phyloP scores from a whole-genome alignment of 2,888 invertebrate species.

The Stenchaetothrips biformis region DNA sequence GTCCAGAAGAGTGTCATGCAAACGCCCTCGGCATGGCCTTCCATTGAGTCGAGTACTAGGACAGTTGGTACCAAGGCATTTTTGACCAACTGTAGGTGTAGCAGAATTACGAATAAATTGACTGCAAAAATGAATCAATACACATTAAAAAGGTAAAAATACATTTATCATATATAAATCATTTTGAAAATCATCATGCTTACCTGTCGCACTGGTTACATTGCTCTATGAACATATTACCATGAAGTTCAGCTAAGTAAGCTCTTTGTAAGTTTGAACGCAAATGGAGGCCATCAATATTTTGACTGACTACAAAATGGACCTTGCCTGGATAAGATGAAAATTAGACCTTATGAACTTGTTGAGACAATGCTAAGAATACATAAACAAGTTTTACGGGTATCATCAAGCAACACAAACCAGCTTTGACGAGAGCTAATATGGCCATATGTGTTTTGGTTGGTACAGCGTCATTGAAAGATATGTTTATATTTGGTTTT shows the following conservation, averaged over 20 bases:
- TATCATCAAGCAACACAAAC: conserved; percentile 40
- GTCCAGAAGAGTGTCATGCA: conserved; percentile 89
- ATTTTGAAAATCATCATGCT: conserved; percentile 29
- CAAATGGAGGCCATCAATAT: conserved; percentile 95
- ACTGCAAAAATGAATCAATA: conserved; percentile 42
- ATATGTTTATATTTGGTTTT: conserved; percentile 75
- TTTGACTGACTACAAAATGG: conserved; percentile 90
- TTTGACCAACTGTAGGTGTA: conserved; percentile 72
- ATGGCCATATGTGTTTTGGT: conserved; percentile 93
- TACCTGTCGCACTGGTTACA: conserved; percentile 83
- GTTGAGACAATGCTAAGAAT: conserved; percentile 2
- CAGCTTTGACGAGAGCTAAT: conserved; percentile 65
- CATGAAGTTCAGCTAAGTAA: conserved; percentile 87
- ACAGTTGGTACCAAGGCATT: conserved; percentile 61
- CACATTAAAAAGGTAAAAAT: conserved; percentile 4
- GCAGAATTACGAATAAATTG: conserved; percentile 74
- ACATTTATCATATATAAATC: not conserved
- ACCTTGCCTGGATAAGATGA: conserved; percentile 53
- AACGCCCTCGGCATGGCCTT: conserved; percentile 78
- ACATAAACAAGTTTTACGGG: not conserved
- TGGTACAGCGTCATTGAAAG: conserved; percentile 86
- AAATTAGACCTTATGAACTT: conserved; percentile 4
- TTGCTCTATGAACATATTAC: conserved; percentile 95
- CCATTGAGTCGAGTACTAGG: conserved; percentile 57
- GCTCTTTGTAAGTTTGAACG: conserved; percentile 79